A percentile compares a stretch with the other conserved stretches of the same genome.
These are phyloP conservation scores for Sebastes matsubarae DNA, from an alignment of 2,797 vertebrate species.

Conservation along the genomic window DNA sequence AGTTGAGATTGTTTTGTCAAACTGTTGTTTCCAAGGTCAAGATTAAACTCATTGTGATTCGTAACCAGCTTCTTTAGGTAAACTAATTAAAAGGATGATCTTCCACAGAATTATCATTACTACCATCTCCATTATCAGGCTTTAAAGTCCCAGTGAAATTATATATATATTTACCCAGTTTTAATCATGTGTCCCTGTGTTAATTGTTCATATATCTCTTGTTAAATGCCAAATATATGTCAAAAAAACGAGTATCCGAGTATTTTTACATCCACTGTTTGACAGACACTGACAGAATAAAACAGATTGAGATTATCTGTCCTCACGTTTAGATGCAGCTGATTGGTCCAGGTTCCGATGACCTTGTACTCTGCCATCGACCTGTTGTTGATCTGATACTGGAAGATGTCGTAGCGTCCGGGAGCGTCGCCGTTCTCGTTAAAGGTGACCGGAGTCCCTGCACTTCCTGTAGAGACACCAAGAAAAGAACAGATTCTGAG, in stretches of 20 bases:
- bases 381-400: slow-evolving; percentile 92
- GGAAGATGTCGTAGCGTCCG: slow-evolving; percentile 97
- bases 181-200: no score
- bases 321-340: slow-evolving; percentile 92
- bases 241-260: no score
- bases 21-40: neutral
- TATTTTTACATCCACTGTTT: neutral
- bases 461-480: slow-evolving; percentile 86
- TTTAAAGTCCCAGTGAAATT: neutral
- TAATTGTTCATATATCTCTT: no score
- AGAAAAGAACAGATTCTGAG: neutral
- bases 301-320: neutral
- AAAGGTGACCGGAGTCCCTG: slow-evolving; percentile 93
- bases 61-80: neutral
- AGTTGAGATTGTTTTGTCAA: neutral
- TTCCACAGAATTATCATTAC: neutral
- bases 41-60: neutral
- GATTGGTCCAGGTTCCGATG: slow-evolving; percentile 96
- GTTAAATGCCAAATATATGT: no score
- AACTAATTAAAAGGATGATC: fast-evolving
- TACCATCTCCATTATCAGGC: neutral
- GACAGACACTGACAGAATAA: neutral
- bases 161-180: no score
- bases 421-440: slow-evolving; percentile 98
- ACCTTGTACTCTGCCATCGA: slow-evolving; percentile 90